phyloP scores from a whole-genome alignment of 2,888 invertebrate genomes.

The Drosophila neotestacea region DNA sequence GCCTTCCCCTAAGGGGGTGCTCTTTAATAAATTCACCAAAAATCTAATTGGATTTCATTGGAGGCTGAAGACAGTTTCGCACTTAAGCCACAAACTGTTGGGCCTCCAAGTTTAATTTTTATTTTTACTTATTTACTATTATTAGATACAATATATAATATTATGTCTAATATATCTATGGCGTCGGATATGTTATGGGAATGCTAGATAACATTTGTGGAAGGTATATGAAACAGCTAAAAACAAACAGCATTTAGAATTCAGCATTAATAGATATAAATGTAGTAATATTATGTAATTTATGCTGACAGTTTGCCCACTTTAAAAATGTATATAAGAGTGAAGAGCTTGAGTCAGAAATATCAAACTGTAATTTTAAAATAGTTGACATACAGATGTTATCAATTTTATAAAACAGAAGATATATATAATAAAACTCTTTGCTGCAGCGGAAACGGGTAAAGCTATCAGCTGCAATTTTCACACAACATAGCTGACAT shows the following conservation, averaged over 20 bases:
- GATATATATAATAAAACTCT: no score
- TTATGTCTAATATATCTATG: not conserved
- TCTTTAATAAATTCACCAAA: conserved; percentile 54
- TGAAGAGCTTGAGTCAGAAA: not conserved
- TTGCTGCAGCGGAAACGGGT: no score
- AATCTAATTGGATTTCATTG: conserved; percentile 75
- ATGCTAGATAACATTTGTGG: not conserved
- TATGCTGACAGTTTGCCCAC: no score
- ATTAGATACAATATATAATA: no score
- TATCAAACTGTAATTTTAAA: not conserved
- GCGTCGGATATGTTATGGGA: conserved; percentile 2
- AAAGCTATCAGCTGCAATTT: no score
- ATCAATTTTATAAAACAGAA: no score
- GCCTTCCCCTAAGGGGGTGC: not conserved
- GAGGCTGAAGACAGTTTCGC: conserved; percentile 15
- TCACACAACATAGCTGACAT: no score
- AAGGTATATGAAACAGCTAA: conserved; percentile 7
- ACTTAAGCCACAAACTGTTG: conserved; percentile 37
- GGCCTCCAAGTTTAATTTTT: not conserved
- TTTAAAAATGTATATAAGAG: not conserved
- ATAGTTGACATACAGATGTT: no score
- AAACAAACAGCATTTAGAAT: not conserved
- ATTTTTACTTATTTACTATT: no score
- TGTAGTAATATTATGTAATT: not conserved
- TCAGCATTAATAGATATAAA: not conserved